These are phyloP conservation scores for Lepidothrix coronata DNA, from an alignment of 2,113 vertebrate species.

Conservation along the genomic window DNA sequence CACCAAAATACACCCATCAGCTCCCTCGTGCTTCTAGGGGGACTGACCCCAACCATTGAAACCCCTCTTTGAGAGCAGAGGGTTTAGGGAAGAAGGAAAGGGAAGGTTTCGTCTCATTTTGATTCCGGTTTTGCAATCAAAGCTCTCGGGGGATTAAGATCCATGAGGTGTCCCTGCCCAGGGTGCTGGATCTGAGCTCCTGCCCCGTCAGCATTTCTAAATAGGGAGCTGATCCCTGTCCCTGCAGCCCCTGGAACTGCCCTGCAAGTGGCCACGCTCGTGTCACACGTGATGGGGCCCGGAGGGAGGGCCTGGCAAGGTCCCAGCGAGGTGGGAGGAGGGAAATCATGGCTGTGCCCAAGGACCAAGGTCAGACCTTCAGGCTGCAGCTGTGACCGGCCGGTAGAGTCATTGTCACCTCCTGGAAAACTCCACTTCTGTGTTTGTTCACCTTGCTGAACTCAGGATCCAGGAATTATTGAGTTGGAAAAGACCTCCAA, in stretches of 20 bases:
- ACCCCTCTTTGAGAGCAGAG: neutral
- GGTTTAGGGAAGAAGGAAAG: neutral
- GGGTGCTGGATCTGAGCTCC: constrained; percentile 10
- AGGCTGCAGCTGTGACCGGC: neutral
- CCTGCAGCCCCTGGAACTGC: neutral
- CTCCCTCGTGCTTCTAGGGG: neutral
- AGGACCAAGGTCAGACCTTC: neutral
- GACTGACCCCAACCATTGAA: neutral
- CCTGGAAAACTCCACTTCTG: neutral
- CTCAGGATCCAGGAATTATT: fast-evolving
- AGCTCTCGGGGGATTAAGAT: neutral
- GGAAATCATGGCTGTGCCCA: neutral
- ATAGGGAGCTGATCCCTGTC: neutral
- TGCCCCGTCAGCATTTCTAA: constrained; percentile 32
- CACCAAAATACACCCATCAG: neutral
- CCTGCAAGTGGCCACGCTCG: neutral
- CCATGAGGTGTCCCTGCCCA: neutral
- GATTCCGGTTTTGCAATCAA: fast-evolving
- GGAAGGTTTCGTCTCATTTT: neutral
- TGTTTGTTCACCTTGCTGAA: neutral
- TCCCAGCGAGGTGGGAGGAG: fast-evolving
- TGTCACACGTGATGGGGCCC: neutral
- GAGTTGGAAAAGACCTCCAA: neutral
- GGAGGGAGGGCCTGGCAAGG: neutral
- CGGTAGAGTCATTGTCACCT: neutral